Conservation (phyloP, 1,140 invertebrate species). For the Triops longicaudatus region DNA sequence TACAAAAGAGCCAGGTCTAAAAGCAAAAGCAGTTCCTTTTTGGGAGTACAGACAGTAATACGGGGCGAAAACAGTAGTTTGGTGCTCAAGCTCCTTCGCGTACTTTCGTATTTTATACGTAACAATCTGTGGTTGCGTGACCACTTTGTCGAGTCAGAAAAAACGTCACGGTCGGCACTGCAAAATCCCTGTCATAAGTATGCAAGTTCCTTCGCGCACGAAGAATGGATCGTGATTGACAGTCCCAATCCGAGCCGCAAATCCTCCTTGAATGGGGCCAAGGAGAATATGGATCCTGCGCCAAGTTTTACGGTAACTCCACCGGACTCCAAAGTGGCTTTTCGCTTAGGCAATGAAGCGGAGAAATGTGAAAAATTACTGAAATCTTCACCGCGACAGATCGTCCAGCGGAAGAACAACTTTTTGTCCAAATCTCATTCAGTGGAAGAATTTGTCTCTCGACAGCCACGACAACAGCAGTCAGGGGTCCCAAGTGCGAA, state of each 20-base stretch:
- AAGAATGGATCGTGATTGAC: constrained; percentile 15
- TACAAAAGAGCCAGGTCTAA: constrained; percentile 3
- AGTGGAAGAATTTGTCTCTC: not conserved
- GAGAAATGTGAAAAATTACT: not conserved
- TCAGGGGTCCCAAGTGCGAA: not conserved
- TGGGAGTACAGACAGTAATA: not conserved
- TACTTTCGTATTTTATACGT: not conserved
- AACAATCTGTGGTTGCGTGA: constrained; percentile 14
- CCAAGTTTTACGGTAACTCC: not conserved
- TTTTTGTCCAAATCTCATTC: constrained; percentile 15
- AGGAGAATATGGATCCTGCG: not conserved
- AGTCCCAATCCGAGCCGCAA: not conserved
- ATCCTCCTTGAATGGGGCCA: not conserved
- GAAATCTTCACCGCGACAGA: not conserved
- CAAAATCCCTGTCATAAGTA: not conserved
- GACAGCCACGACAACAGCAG: not conserved
- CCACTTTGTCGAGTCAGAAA: not conserved
- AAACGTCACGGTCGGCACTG: not conserved
- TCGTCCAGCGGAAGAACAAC: not conserved
- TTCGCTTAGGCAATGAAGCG: not conserved
- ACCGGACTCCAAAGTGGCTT: not conserved
- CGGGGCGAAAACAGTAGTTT: not conserved
- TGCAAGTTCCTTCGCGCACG: not conserved
- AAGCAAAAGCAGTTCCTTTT: not conserved
- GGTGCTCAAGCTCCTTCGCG: constrained; percentile 3